Base-by-base conservation (phyloP, 2,888 invertebrate species). In the Netelia melanura region DNA sequence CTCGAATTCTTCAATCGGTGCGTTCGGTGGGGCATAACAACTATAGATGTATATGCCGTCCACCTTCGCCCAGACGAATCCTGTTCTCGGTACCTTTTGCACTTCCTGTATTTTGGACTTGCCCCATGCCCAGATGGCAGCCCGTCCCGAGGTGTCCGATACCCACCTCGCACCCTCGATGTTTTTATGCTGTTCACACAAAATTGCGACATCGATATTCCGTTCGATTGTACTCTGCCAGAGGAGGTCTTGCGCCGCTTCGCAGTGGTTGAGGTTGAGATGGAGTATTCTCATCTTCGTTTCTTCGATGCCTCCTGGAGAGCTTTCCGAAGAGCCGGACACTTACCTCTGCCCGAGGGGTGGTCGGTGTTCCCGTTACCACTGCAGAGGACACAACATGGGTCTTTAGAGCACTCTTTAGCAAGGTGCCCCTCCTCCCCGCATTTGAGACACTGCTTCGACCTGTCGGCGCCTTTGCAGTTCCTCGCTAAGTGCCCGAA, bases 61-160 rank as follows among this genome's bases (percentile, higher is more conserved):
- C 0, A 87, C 25, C 21, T 43, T 81, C 2, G 80, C 86, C 54
- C 77, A 62, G 14, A 87, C 87, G 61, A 86, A 89, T n/a, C 88
- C 86, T n/a, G 71, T 62, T 8, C 56, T 48, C 3, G 23, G 62
- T n/a, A 17, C 77, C 10, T 77, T 79, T 0, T 75, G 54, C 1
- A 25, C 64, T 6, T 71, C 78, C 78, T 88, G 86, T 52, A 88
- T 86, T 0, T 70, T 72, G 3, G 9, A 1, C 1, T 30, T 72
- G 0, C 79, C 81, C 56, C 85, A 84, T 1, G 83, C 58, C 87
- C 86, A 89, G 9, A 88, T 87, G 56, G 87, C 87, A 21, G 87
- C 81, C 64, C 85, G 79, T 23, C 82, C 54, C 23, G 87, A 86
- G 65, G 58, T 71, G 43, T 88, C 83, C 0, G 86, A 9, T 70